phyloP scores from a whole-genome alignment of 2,797 vertebrate species.

The Antennarius maculatus region DNA sequence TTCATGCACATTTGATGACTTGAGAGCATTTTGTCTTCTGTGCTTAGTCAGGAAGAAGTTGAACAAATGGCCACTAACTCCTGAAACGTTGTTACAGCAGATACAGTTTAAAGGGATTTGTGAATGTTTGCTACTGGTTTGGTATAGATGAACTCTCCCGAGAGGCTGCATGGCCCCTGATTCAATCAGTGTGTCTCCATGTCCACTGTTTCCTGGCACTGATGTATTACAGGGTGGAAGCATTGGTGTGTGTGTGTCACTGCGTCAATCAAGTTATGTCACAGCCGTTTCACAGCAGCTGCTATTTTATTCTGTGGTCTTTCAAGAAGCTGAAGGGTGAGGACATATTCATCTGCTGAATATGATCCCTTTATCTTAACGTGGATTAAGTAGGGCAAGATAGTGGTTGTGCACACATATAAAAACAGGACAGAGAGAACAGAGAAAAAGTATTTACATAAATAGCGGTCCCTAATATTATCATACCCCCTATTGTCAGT shows the following conservation, averaged over 20 bases:
- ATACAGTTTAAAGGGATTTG: conserved; percentile 47
- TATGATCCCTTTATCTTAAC: conserved; percentile 77
- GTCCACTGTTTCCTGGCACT: conserved; percentile 82
- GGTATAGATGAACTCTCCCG: conserved; percentile 75
- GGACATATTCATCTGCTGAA: conserved; percentile 77
- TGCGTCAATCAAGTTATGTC: conserved; percentile 84
- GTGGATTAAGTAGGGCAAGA: conserved; percentile 66
- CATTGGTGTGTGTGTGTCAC: conserved; percentile 74
- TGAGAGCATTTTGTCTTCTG: conserved; percentile 24
- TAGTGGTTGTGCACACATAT: conserved; percentile 70
- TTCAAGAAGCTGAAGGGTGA: conserved; percentile 69
- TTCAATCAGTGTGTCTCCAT: conserved; percentile 78
- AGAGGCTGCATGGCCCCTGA: conserved; percentile 72
- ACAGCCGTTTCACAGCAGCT: conserved; percentile 71
- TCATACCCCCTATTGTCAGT: conserved; percentile 5
- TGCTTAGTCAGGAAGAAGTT: conserved; percentile 46
- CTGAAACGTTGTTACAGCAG: conserved; percentile 66
- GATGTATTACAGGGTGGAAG: conserved; percentile 81
- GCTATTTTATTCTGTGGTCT: conserved; percentile 70
- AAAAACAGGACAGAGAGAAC: conserved; percentile 23
- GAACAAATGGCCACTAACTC: conserved; percentile 63
- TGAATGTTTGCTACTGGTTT: conserved; percentile 56
- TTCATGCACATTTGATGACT: conserved; percentile 4
- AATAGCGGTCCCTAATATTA: background rate
- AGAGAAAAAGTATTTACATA: background rate